Conservation (phyloP, 1,140 invertebrate genomes). For the Drosophila watanabei region DNA sequence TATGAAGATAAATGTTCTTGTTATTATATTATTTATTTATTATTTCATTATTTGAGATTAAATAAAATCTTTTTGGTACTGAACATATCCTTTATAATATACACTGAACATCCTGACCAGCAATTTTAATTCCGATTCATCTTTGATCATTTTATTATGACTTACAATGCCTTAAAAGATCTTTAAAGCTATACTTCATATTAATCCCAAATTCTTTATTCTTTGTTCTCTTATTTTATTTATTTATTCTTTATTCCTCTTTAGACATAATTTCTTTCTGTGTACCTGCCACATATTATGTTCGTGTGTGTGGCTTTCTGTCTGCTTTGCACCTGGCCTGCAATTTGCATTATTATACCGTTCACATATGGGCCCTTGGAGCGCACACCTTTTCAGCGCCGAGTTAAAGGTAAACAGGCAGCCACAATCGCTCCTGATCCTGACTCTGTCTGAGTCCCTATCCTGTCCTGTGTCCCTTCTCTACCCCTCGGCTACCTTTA, state of each 20-base stretch:
- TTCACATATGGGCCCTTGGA: constrained; percentile 65
- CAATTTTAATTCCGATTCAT: neutral
- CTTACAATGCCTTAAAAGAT: neutral
- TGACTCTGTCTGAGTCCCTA: constrained; percentile 4
- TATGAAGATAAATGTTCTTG: neutral
- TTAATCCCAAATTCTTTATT: neutral
- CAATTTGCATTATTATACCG: constrained; percentile 82
- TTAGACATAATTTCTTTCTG: neutral
- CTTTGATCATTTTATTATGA: rapidly evolving
- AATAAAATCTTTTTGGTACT: neutral
- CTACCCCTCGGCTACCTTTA: neutral
- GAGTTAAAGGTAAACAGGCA: constrained; percentile 45
- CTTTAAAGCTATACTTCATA: too few relatives aligned
- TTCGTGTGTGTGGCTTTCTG: constrained; percentile 54
- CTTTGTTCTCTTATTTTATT: too few relatives aligned
- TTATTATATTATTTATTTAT: neutral
- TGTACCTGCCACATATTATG: constrained; percentile 27
- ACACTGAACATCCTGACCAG: too few relatives aligned
- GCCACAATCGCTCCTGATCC: constrained; percentile 49
- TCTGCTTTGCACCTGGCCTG: constrained; percentile 78
- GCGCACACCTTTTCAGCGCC: constrained; percentile 48
- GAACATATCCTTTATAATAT: too few relatives aligned
- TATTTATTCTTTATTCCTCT: too few relatives aligned
- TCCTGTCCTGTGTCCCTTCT: neutral
- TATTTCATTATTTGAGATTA: neutral